Evolutionary conservation across 2,113 vertebrate species (phyloP).

Genomic region (Lamprologus sp.): DNA sequence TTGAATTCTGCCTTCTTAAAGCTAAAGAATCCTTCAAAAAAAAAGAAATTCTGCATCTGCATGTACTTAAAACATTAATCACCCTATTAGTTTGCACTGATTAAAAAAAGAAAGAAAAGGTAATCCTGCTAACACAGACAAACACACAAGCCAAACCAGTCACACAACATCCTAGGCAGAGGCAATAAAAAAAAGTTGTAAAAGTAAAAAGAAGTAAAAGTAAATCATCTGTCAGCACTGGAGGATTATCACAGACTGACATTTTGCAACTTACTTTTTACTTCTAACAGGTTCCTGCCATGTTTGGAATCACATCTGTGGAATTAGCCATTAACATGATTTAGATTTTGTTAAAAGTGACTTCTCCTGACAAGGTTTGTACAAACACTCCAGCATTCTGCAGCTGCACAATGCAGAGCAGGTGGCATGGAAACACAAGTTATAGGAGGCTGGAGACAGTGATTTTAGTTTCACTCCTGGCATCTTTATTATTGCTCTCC

Average conservation of each 20-base stretch:
- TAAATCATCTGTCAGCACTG: not conserved
- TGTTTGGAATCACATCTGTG: not conserved
- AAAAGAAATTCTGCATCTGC: not conserved
- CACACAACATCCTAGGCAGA: not conserved
- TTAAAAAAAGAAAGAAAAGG: not conserved
- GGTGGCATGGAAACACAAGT: slow-evolving; percentile 1
- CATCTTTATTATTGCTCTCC: slow-evolving; percentile 25
- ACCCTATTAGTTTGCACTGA: not conserved
- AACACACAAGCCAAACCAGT: not conserved
- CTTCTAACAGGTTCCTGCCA: not conserved
- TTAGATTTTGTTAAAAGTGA: not conserved
- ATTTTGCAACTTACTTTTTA: not conserved
- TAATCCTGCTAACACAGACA: not conserved
- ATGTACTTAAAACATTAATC: not conserved
- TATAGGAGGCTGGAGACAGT: not conserved
- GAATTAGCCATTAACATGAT: not conserved
- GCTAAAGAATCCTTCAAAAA: not conserved
- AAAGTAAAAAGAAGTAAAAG: not conserved
- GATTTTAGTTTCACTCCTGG: slow-evolving; percentile 14
- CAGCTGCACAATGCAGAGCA: slow-evolving; percentile 2
- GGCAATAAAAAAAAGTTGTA: not conserved
- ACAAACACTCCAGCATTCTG: not conserved
- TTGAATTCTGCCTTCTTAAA: not conserved
- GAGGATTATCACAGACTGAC: not conserved
- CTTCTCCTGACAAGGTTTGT: not conserved